These are phyloP conservation scores for Hoplostethus mediterraneus DNA, from an alignment of 2,797 vertebrate species.

Conservation along the genomic window DNA sequence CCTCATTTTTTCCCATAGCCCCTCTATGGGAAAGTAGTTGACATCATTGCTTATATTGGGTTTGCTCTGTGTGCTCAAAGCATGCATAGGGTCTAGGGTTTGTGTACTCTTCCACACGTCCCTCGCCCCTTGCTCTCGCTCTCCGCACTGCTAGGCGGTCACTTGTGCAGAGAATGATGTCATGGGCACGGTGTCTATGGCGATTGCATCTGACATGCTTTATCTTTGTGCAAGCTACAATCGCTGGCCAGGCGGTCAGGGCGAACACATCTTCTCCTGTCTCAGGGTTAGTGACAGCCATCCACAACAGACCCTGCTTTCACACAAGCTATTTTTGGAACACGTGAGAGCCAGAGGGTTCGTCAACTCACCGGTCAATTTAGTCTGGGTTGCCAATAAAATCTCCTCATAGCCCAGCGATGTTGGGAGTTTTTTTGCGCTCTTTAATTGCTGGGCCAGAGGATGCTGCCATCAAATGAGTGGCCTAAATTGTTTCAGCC, in stretches of 20 bases:
- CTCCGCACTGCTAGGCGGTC: conserved; percentile 63
- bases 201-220: conserved; percentile 85
- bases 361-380: conserved; percentile 62
- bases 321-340: conserved; percentile 82
- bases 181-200: conserved; percentile 75
- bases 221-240: conserved; percentile 85
- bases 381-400: conserved; percentile 55
- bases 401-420: conserved; percentile 48
- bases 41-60: conserved; percentile 81
- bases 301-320: conserved; percentile 75
- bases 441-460: conserved; percentile 64
- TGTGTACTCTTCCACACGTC: conserved; percentile 75
- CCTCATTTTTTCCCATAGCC: conserved; percentile 73
- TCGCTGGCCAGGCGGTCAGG: conserved; percentile 64
- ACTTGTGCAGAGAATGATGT: conserved; percentile 84
- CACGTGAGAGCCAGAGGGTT: conserved; percentile 72
- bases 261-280: conserved; percentile 68
- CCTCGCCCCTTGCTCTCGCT: conserved; percentile 65
- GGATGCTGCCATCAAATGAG: conserved; percentile 60
- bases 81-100: conserved; percentile 74
- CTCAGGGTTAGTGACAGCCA: conserved; percentile 62
- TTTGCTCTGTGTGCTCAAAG: conserved; percentile 80
- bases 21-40: conserved; percentile 82
- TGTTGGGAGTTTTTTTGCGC: conserved; percentile 50
- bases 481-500: conserved; percentile 64